Evolutionary conservation across 2,113 vertebrate species (phyloP).

Genomic region (Mus pahari): DNA sequence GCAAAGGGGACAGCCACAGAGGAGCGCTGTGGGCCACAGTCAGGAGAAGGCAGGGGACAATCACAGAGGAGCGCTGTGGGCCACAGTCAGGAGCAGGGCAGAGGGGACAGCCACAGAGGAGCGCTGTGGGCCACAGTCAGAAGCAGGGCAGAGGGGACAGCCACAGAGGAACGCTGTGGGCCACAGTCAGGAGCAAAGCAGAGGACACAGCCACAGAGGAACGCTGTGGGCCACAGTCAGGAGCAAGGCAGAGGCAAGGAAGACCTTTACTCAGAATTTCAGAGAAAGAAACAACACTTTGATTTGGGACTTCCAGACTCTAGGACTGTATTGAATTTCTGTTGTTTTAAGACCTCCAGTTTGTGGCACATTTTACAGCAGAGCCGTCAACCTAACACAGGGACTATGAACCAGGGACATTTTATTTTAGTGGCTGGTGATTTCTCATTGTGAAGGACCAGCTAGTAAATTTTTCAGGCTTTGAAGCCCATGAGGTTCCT

Average conservation of each 20-base stretch:
- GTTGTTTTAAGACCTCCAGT: not conserved
- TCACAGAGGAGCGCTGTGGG: not conserved
- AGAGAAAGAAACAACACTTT: not conserved
- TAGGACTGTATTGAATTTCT: not conserved
- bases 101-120: not conserved
- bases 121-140: no score
- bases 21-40: no score
- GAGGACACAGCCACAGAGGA: no score
- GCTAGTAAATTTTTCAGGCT: not conserved
- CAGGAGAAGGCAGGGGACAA: not conserved
- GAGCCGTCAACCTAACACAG: not conserved
- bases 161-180: not conserved
- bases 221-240: no score
- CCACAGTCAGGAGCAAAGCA: not conserved
- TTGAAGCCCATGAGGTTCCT: not conserved
- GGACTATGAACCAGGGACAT: not conserved
- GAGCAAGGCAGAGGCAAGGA: no score
- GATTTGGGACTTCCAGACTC: not conserved
- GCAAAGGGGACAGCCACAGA: no score
- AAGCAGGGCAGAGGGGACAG: no score
- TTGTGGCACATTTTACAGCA: not conserved
- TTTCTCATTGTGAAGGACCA: not conserved
- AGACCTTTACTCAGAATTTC: not conserved
- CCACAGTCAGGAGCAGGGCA: not conserved
- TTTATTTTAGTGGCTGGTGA: not conserved